Evolutionary conservation across 2,888 invertebrate genomes (phyloP), one percentile per base, ranked within the genome.

Genomic region (Halictus quadricinctus): DNA sequence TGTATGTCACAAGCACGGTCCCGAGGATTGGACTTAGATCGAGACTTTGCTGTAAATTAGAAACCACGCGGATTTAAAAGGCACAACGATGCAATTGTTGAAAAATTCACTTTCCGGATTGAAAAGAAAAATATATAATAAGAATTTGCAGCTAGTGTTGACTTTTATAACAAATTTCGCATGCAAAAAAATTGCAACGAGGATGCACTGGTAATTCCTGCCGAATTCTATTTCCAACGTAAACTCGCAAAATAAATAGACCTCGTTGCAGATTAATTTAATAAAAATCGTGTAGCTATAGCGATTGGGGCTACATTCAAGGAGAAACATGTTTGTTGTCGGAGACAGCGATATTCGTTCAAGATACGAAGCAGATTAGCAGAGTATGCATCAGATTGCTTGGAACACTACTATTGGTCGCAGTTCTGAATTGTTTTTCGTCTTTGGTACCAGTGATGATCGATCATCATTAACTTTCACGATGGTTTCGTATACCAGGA

Each of bases 291-390:
- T 46, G 12, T 46, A 46, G 46, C 46, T 12, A 46, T 12, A 46
- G 46, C 46, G 46, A 46, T 46, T 46, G 13, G 10, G 46, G 46
- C 46, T 13, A 12, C 46, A 46, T 46, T 46, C 36, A 5, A 50
- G 18, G 18, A 50, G 18, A 50, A n/a, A 21, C 60, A n/a, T 25
- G 25, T 29, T 15, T 64, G 15, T 64, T 15, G 29, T 64, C 64
- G 29, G 29, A 2, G 64, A 29, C 64, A 29, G 64, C 64, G 64
- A 64, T 64, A 64, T 64, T 64, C 64, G 64, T 64, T 64, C 43
- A 70, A 43, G n/a, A n/a, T 43, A 70, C 12, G 43, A 70, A 70
- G 69, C 41, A 41, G 69, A 69, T 21, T 69, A 69, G 41, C 69
- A 36, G 41, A 41, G 69, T 69, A n/a, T 69, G 41, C 36, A 74